A percentile compares a stretch with the other conserved stretches of the same genome.
phyloP scores from a whole-genome alignment of 2,888 invertebrate genomes.

The Dastarcus helophoroides region DNA sequence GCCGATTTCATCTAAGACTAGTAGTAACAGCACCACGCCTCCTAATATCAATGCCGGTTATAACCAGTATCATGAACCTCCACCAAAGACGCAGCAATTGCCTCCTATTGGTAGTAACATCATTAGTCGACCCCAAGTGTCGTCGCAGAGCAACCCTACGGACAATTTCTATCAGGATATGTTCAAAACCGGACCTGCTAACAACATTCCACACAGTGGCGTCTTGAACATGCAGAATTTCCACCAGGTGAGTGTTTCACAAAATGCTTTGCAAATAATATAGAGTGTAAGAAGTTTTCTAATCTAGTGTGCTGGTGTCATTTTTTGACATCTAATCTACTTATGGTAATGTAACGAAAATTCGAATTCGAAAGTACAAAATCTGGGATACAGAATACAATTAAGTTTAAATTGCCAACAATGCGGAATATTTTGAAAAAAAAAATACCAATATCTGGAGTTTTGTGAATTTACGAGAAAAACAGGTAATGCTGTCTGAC shows the following conservation, averaged over 20 bases:
- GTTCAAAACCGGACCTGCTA: slow-evolving; percentile 19
- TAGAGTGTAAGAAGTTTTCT: too few species aligned
- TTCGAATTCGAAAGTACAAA: too few species aligned
- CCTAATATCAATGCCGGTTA: slow-evolving; percentile 32
- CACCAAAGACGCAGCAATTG: slow-evolving; percentile 23
- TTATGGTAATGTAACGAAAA: too few species aligned
- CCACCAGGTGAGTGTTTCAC: slow-evolving; percentile 10
- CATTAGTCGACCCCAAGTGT: slow-evolving; percentile 24
- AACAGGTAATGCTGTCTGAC: too few species aligned
- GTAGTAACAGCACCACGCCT: slow-evolving; percentile 44
- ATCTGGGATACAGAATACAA: too few species aligned
- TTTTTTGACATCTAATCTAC: too few species aligned
- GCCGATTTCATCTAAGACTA: slow-evolving; percentile 55
- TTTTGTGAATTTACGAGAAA: too few species aligned
- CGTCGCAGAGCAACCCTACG: slow-evolving; percentile 19
- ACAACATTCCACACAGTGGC: slow-evolving; percentile 12
- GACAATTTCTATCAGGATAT: slow-evolving; percentile 12
- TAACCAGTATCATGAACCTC: slow-evolving; percentile 26
- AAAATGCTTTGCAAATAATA: too few species aligned
- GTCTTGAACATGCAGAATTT: slow-evolving; percentile 5
- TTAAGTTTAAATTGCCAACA: too few species aligned
- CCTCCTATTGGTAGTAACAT: slow-evolving; percentile 33
- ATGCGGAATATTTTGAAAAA: too few species aligned
- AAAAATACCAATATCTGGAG: too few species aligned
- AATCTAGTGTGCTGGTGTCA: too few species aligned